Conservation (phyloP, 2,797 vertebrate genomes). For the Ptychobarbus kaznakovi region DNA sequence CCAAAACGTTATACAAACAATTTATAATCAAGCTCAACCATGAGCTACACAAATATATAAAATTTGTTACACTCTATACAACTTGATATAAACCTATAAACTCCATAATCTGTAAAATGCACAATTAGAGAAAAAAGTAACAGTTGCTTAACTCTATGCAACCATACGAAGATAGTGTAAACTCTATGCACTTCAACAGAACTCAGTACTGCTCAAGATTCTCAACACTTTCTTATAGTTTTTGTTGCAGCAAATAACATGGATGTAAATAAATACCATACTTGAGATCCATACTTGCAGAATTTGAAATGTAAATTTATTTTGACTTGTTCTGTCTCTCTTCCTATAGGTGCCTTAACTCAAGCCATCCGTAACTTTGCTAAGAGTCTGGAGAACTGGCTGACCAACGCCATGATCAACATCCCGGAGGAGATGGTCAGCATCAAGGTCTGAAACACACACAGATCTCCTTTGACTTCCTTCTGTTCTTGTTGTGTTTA, state of each 20-base stretch:
- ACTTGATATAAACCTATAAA: neutral
- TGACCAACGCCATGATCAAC: conserved; percentile 92
- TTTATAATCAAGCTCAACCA: neutral
- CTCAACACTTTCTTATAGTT: neutral
- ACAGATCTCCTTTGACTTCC: neutral
- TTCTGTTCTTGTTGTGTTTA: neutral
- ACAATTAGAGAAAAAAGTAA: neutral
- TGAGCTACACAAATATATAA: neutral
- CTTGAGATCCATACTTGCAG: neutral
- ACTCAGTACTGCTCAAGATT: neutral
- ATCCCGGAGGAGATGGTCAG: conserved; percentile 96
- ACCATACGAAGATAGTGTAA: neutral
- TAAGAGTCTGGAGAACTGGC: conserved; percentile 93
- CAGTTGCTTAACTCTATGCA: neutral
- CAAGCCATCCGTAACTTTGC: conserved; percentile 96
- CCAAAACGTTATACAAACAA: neutral
- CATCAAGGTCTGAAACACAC: conserved; percentile 81
- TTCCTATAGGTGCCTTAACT: conserved; percentile 91
- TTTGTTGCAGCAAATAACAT: neutral
- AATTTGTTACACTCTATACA: neutral
- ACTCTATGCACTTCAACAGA: neutral
- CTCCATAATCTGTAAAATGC: neutral
- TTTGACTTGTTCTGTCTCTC: neutral
- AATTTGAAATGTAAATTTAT: neutral
- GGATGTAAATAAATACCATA: neutral